phyloP scores from a whole-genome alignment of 92 coral and sea anemone genomes.

The Phenganax stokvisi region DNA sequence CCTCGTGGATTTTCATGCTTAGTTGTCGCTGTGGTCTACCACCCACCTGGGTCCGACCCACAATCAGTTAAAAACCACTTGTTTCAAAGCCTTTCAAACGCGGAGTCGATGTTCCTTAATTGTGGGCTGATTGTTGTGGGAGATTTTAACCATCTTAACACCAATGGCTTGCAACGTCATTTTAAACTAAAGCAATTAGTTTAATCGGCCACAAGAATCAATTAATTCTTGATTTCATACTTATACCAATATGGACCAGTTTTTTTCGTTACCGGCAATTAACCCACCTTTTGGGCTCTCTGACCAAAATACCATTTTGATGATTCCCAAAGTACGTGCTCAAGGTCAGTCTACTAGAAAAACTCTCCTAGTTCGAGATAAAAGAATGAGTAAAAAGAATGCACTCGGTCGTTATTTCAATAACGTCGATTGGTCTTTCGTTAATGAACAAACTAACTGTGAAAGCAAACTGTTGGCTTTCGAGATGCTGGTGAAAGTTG shows the following conservation, averaged over 20 bases:
- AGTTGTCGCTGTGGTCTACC: slow-evolving; percentile 41
- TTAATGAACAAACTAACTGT: no score
- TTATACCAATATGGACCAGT: slow-evolving; percentile 15
- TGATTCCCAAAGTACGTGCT: slow-evolving; percentile 25
- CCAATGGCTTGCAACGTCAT: slow-evolving; percentile 20
- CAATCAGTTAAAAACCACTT: slow-evolving; percentile 31
- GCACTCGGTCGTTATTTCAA: no score
- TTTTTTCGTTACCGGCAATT: background rate
- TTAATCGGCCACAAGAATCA: slow-evolving; percentile 18
- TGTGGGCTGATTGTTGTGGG: slow-evolving; percentile 38
- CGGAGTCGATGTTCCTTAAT: slow-evolving; percentile 38
- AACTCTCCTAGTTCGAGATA: slow-evolving; percentile 32
- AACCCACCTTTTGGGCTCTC: slow-evolving; percentile 43
- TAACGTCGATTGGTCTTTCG: no score
- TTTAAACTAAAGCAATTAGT: slow-evolving; percentile 44
- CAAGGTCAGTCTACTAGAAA: slow-evolving; percentile 43
- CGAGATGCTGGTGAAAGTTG: no score
- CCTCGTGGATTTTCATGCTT: slow-evolving; percentile 42
- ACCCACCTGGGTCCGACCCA: slow-evolving; percentile 44
- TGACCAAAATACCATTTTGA: slow-evolving; percentile 41
- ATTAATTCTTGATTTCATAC: no score
- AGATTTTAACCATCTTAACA: slow-evolving; percentile 38
- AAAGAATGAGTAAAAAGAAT: slow-evolving; percentile 28
- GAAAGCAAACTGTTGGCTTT: no score
- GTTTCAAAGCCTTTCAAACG: slow-evolving; percentile 40